Conservation (phyloP, 2,113 vertebrate species). For the Catagonus wagneri region DNA sequence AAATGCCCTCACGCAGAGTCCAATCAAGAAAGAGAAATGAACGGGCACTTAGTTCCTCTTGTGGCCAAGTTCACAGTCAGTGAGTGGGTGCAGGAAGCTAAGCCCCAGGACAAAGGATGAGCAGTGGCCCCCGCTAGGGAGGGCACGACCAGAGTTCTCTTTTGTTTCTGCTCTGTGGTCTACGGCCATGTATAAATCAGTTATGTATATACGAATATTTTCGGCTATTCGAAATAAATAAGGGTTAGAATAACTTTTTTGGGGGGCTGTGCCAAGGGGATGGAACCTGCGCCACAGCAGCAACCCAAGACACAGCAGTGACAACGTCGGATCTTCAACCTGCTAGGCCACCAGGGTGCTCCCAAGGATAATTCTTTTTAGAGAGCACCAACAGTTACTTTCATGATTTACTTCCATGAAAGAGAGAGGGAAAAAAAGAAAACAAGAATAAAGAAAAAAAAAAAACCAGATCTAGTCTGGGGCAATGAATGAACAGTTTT, state of each 20-base stretch:
- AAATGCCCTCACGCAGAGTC: not conserved
- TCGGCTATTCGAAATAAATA: not conserved
- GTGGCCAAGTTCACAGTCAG: accelerated
- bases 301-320: too few species aligned
- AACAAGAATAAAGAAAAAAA: not conserved
- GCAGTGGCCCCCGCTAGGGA: accelerated
- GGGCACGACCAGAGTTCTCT: not conserved
- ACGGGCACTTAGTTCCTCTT: not conserved
- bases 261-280: too few species aligned
- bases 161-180: not conserved
- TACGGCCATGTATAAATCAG: not conserved
- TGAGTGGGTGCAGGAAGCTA: not conserved
- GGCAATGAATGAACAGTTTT: not conserved
- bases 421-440: not conserved
- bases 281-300: too few species aligned
- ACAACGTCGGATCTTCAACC: too few species aligned
- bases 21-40: not conserved
- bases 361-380: not conserved
- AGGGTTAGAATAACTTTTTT: not conserved
- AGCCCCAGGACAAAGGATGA: not conserved
- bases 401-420: not conserved
- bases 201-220: not conserved
- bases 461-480: not conserved
- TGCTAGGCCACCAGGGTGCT: too few species aligned
- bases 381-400: not conserved